These are phyloP conservation scores for Chaetorhynchus papuensis DNA, from an alignment of 2,113 vertebrate genomes.

Conservation along the genomic window DNA sequence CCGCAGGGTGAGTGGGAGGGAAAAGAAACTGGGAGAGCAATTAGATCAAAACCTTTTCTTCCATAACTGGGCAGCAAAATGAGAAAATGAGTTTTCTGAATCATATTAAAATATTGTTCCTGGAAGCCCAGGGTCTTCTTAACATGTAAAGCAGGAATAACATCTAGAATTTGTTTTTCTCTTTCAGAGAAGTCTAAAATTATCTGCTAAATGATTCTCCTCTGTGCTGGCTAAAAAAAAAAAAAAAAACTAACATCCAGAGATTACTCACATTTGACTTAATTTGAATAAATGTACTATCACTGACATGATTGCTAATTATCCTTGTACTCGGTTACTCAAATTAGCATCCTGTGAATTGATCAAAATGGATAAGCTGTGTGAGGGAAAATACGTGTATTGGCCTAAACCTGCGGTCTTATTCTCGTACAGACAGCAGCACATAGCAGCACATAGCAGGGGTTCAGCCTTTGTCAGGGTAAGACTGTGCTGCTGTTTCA, in stretches of 20 bases:
- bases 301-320: neutral
- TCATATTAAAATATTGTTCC: neutral
- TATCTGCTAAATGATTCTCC: neutral
- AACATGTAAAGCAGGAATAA: neutral
- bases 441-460: accelerated
- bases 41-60: neutral
- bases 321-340: neutral
- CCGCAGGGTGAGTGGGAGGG: neutral
- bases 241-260: neutral
- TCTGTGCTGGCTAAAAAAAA: neutral
- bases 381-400: neutral
- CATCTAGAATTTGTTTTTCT: neutral
- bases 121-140: neutral
- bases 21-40: neutral
- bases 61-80: neutral
- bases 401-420: neutral
- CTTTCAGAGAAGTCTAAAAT: neutral
- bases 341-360: neutral
- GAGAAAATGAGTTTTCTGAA: neutral
- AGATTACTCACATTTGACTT: neutral
- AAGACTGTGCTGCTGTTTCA: neutral
- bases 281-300: neutral
- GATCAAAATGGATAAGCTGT: neutral
- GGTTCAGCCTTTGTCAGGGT: neutral
- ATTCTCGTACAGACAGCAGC: neutral